phyloP scores from a whole-genome alignment of 2,888 invertebrate genomes.

The Agrotis ipsilon region DNA sequence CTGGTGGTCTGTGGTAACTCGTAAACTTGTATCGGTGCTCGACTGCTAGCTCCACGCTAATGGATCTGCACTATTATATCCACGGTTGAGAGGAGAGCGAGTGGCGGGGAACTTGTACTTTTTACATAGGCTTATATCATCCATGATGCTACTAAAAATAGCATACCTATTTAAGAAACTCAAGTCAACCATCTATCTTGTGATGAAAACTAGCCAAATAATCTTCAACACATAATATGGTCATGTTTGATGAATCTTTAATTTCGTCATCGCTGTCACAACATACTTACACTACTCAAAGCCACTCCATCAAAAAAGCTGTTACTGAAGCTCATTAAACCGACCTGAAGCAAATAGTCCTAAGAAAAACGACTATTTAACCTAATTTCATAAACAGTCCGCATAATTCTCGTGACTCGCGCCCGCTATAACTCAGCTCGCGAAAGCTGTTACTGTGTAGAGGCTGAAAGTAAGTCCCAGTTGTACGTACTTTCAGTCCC shows the following conservation, averaged over 20 bases:
- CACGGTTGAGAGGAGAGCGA: conserved; percentile 36
- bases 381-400: not conserved
- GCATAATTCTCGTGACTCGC: conserved; percentile 38
- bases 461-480: conserved; percentile 65
- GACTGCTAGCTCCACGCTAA: conserved; percentile 64
- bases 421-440: conserved; percentile 43
- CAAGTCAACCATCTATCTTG: too few relatives aligned
- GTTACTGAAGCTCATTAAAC: not conserved
- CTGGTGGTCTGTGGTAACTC: conserved; percentile 39
- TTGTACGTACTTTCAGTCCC: conserved; percentile 51
- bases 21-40: conserved; percentile 62
- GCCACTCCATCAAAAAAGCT: too few relatives aligned
- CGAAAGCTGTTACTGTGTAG: conserved; percentile 63
- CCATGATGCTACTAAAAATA: too few relatives aligned
- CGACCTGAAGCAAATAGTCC: not conserved
- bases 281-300: not conserved
- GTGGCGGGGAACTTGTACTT: conserved; percentile 18
- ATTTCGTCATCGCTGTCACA: not conserved
- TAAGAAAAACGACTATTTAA: not conserved
- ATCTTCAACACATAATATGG: not conserved
- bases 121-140: too few relatives aligned
- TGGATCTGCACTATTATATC: conserved; percentile 61
- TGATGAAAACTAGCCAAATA: not conserved
- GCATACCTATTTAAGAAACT: too few relatives aligned
- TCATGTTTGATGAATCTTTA: not conserved